These are phyloP conservation scores for Labia minor DNA, from an alignment of 2,888 invertebrate genomes.

Conservation along the genomic window DNA sequence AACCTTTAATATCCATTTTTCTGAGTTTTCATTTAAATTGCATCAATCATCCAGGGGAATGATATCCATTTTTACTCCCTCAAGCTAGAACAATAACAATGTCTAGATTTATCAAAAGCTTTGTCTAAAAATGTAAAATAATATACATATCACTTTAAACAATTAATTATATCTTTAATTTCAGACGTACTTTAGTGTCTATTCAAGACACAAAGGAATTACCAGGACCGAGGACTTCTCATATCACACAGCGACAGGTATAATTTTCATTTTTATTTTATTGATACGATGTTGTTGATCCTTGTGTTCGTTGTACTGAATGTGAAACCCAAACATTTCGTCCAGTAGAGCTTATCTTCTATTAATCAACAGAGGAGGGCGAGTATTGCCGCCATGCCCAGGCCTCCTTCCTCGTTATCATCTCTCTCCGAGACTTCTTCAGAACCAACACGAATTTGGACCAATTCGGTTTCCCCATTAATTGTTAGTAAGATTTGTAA, in stretches of 20 bases:
- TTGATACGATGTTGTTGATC: neutral
- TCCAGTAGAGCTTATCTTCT: slow-evolving; percentile 16
- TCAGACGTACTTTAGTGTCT: neutral
- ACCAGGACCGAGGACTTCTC: neutral
- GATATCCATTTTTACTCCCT: too few species aligned
- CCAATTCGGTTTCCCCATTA: neutral
- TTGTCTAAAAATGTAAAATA: too few species aligned
- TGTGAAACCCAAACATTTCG: neutral
- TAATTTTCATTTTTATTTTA: neutral
- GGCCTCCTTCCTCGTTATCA: slow-evolving; percentile 30
- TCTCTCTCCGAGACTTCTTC: neutral
- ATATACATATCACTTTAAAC: too few species aligned
- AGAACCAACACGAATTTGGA: neutral
- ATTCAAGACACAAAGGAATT: neutral
- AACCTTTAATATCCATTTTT: too few species aligned
- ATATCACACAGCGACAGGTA: neutral
- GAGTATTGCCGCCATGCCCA: slow-evolving; percentile 43
- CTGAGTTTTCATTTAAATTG: too few species aligned
- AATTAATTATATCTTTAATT: neutral
- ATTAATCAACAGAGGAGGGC: slow-evolving; percentile 36
- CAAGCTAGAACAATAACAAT: too few species aligned
- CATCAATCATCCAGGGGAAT: too few species aligned
- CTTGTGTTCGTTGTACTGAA: neutral
- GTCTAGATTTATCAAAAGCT: too few species aligned
- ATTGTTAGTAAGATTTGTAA: neutral